Conservation (phyloP, 2,888 invertebrate species). For the Chymomyza amoena region DNA sequence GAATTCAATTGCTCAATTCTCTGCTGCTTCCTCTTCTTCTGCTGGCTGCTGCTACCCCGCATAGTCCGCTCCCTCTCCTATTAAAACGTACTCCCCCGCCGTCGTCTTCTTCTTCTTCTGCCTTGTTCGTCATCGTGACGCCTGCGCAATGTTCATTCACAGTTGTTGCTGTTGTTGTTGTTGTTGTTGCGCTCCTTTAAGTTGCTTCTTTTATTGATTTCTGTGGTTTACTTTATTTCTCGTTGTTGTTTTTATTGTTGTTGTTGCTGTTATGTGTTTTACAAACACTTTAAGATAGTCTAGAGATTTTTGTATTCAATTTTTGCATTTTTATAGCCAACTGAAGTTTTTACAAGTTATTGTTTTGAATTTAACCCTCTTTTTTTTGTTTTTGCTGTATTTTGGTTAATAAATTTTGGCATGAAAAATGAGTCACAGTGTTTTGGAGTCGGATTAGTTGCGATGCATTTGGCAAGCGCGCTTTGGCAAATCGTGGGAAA, state of each 20-base stretch:
- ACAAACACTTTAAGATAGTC: background rate
- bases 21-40: background rate
- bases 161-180: slow-evolving; percentile 34
- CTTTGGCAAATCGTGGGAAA: slow-evolving; percentile 64
- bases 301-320: background rate
- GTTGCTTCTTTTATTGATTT: slow-evolving; percentile 64
- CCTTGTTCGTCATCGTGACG: slow-evolving; percentile 40
- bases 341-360: slow-evolving; percentile 58
- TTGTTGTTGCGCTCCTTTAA: slow-evolving; percentile 55
- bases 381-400: background rate
- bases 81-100: slow-evolving; percentile 9
- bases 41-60: slow-evolving; percentile 26
- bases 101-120: background rate
- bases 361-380: slow-evolving; percentile 42
- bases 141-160: slow-evolving; percentile 54
- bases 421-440: slow-evolving; percentile 59
- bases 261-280: slow-evolving; percentile 22
- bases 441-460: slow-evolving; percentile 19
- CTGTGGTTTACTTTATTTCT: slow-evolving; percentile 62
- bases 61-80: background rate
- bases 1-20: slow-evolving; percentile 71
- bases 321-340: slow-evolving; percentile 1
- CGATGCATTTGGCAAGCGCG: slow-evolving; percentile 39
- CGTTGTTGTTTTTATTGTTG: slow-evolving; percentile 15
- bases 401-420: background rate